Evolutionary conservation across 2,888 invertebrate genomes (phyloP).

Genomic region (Graphium colonna): DNA sequence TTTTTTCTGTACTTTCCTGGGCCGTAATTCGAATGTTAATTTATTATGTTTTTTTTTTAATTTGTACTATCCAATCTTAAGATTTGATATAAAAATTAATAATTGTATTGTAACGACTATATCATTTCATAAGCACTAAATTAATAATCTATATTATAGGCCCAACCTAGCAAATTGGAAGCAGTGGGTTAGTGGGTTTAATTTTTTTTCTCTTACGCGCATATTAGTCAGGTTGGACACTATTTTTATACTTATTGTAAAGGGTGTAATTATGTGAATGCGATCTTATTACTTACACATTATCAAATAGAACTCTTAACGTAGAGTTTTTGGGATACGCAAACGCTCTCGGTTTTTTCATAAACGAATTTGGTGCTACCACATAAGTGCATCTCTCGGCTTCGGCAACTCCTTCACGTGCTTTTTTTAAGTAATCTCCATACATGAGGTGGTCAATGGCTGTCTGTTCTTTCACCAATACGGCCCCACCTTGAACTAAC

Average conservation of each 20-base stretch:
- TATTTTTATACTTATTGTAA: not conserved
- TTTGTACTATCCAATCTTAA: too few species aligned
- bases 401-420: slow-evolving; percentile 78
- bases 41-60: too few species aligned
- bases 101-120: too few species aligned
- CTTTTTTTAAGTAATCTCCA: slow-evolving; percentile 83
- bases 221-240: too few species aligned
- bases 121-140: too few species aligned
- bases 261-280: not conserved
- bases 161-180: too few species aligned
- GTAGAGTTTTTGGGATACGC: slow-evolving; percentile 84
- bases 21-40: too few species aligned
- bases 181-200: too few species aligned
- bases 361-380: slow-evolving; percentile 84
- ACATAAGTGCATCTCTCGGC: slow-evolving; percentile 87
- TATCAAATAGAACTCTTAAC: slow-evolving; percentile 82
- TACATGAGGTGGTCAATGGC: slow-evolving; percentile 86
- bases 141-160: too few species aligned
- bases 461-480: slow-evolving; percentile 83
- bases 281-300: slow-evolving; percentile 83
- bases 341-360: slow-evolving; percentile 84
- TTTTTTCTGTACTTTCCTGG: too few species aligned
- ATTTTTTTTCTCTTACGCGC: too few species aligned
- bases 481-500: slow-evolving; percentile 54
- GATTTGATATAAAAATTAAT: too few species aligned